Conservation (phyloP, 2,797 vertebrate species). For the Gephyroberyx darwinii region DNA sequence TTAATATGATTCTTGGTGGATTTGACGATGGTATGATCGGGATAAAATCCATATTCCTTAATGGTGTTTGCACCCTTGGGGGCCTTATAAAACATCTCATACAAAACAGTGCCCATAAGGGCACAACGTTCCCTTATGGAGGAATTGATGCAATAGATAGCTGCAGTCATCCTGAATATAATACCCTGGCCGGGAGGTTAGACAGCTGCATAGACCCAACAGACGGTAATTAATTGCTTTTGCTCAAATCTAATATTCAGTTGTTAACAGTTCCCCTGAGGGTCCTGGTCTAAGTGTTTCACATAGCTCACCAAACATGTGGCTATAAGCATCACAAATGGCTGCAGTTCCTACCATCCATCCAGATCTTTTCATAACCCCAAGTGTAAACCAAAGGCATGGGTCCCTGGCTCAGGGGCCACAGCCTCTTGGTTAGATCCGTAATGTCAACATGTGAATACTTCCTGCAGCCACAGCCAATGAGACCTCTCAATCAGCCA, state of each 20-base stretch:
- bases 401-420: constrained; percentile 21
- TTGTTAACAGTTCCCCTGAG: constrained; percentile 82
- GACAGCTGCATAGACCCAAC: constrained; percentile 77
- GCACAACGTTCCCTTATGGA: constrained; percentile 20
- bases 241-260: constrained; percentile 83
- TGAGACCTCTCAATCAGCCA: constrained; percentile 20
- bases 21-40: constrained; percentile 54
- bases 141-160: constrained; percentile 35
- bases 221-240: constrained; percentile 85
- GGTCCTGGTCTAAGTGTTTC: constrained; percentile 72
- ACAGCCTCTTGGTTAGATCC: constrained; percentile 33
- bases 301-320: constrained; percentile 68
- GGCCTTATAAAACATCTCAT: constrained; percentile 41
- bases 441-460: constrained; percentile 35
- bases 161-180: constrained; percentile 45
- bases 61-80: constrained; percentile 59
- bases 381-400: constrained; percentile 41
- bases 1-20: constrained; percentile 59
- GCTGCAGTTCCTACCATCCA: constrained; percentile 25
- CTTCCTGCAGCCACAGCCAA: constrained; percentile 29
- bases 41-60: constrained; percentile 58
- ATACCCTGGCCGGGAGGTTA: constrained; percentile 54
- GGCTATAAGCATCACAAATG: constrained; percentile 54
- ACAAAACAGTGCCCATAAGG: constrained; percentile 29
- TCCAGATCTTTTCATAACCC: constrained; percentile 5